Percentiles rank a stretch among this genome's conserved stretches.
Evolutionary conservation across 92 coral and sea anemone species (phyloP).

Genomic region (Chrysogorgia sp.): DNA sequence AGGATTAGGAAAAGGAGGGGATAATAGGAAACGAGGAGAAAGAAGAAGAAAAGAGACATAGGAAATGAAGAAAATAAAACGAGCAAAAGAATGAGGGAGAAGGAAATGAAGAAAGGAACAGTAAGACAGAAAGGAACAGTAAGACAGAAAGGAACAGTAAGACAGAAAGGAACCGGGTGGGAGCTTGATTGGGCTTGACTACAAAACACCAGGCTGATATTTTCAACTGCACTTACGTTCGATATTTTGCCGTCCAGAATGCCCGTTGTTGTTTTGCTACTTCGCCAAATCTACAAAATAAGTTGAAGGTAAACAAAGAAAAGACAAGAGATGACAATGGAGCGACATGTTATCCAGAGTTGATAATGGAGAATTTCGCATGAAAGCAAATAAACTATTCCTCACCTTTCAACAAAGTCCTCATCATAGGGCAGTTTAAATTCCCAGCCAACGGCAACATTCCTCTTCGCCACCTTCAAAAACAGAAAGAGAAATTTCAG

Average conservation of each 20-base stretch:
- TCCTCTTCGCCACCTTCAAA: constrained; percentile 82
- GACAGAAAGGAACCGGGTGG: too few species aligned
- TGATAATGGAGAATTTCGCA: background rate
- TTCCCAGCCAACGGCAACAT: constrained; percentile 95
- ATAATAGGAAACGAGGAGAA: too few species aligned
- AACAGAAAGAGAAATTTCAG: background rate
- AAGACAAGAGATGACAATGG: background rate
- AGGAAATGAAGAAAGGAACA: too few species aligned
- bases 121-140: too few species aligned
- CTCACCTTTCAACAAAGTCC: constrained; percentile 91
- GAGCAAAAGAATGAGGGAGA: too few species aligned
- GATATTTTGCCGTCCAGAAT: constrained; percentile 82
- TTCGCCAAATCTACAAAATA: constrained; percentile 81
- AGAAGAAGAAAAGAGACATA: too few species aligned
- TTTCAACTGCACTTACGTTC: constrained; percentile 85
- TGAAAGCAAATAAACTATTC: background rate
- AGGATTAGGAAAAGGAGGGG: too few species aligned
- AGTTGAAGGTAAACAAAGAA: too few species aligned
- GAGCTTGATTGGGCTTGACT: too few species aligned
- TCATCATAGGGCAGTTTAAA: constrained; percentile 79
- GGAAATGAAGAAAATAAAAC: too few species aligned
- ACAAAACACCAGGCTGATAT: too few species aligned
- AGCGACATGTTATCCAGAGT: background rate
- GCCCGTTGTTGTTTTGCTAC: constrained; percentile 78
- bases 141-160: too few species aligned